Base-by-base conservation (phyloP, 2,113 vertebrate genomes). In the Gambusia holbrooki region DNA sequence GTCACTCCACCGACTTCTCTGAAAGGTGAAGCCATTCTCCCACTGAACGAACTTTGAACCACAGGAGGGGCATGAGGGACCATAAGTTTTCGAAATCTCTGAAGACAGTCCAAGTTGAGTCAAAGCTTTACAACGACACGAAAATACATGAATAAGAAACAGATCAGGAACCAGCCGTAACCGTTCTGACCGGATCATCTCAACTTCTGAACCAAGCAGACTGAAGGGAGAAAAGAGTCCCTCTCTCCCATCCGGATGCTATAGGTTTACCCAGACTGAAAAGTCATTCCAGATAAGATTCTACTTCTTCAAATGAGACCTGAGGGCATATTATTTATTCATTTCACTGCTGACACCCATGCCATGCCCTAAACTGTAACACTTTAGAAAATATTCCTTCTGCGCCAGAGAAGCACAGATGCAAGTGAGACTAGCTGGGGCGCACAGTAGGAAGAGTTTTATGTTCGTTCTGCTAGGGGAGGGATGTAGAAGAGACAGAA, bases 251-350 rank as follows among this genome's bases (percentile, higher is more conserved):
- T 92, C 86, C 92, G 85, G 82, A 85, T 82, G 87, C 76, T 76
- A 58, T 25, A 85, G 82, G 74, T 77, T 40, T 27, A 82, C 82
- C 79, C 72, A 40, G 33, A 85, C 71, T 73, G 74, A 86, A 82
- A 86, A 88, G 88, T 92, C 89, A 85, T n/a, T 89, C 89, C 74
- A 51, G 80, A 91, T 92, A 86, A 89, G 51, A 85, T 89, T 85
- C 76, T 42, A 37, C 76, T 79, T 82, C 88, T 84, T 89, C 89
- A 91, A 92, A 91, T 89, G 73, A 76, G 88, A 93, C 90, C 90
- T 74, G 83, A 92, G 88, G 87, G 88, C 74, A 77, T 79, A 91
- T 93, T 80, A 92, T 88, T 92, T 90, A 91, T 93, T 92, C 90
- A 93, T 91, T 89, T 84, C 82, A 89, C 81, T 87, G 89, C 84